These are phyloP conservation scores for Catalaphyllia jardinei DNA, from an alignment of 64 coral and sea anemone genomes.

Conservation along the genomic window DNA sequence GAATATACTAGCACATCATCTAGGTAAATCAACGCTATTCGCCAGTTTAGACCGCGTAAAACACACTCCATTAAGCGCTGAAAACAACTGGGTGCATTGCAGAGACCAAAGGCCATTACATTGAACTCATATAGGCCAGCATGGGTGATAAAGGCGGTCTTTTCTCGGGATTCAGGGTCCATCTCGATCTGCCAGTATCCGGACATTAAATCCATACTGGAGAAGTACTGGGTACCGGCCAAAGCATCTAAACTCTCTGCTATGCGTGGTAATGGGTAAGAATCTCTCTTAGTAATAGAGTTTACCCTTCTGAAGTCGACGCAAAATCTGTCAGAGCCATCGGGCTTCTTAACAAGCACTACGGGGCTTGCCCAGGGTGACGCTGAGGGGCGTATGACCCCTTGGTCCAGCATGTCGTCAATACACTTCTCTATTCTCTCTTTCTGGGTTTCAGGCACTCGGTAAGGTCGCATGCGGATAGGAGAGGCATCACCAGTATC, in stretches of 20 bases:
- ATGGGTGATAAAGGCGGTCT: conserved; percentile 28
- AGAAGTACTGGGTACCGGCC: background rate
- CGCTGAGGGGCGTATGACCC: conserved; percentile 41
- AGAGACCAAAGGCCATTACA: conserved; percentile 36
- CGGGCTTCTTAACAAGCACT: conserved; percentile 33
- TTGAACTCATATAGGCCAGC: conserved; percentile 34
- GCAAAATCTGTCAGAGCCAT: conserved; percentile 3
- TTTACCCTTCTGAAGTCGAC: conserved; percentile 7
- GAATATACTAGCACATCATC: conserved; percentile 21
- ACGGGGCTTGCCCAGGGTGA: conserved; percentile 13
- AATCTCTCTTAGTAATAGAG: conserved; percentile 17
- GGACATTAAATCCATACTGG: conserved; percentile 8
- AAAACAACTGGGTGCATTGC: background rate
- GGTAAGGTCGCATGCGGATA: conserved; percentile 1
- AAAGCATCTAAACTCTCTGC: conserved; percentile 23
- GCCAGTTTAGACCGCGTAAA: background rate
- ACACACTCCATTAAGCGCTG: conserved; percentile 36
- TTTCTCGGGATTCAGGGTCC: background rate
- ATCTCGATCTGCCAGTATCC: conserved; percentile 60
- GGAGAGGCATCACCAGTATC: conserved; percentile 10
- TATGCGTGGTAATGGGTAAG: conserved; percentile 47
- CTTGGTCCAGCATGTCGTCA: conserved; percentile 21
- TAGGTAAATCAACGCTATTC: conserved; percentile 5
- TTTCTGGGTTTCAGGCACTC: background rate
- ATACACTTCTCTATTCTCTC: background rate